phyloP scores from a whole-genome alignment of 2,113 vertebrate genomes.

The Trichechus manatus region DNA sequence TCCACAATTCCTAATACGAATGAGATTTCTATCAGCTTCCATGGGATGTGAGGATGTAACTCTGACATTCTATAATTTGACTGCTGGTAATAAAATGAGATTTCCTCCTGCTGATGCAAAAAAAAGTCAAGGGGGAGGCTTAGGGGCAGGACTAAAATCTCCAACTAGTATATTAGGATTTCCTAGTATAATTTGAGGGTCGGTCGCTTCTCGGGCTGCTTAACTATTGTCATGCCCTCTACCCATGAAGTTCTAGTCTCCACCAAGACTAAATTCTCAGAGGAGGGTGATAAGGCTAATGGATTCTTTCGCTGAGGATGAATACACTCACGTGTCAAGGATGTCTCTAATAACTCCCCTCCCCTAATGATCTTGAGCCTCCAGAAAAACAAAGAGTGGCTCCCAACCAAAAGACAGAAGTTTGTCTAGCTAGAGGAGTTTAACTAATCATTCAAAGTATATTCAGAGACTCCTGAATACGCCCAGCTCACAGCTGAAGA shows the following conservation, averaged over 20 bases:
- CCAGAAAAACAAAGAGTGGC: conserved; percentile 1
- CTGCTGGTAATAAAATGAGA: background rate
- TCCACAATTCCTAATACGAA: background rate
- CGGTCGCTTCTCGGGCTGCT: background rate
- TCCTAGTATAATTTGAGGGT: background rate
- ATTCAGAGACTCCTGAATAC: background rate
- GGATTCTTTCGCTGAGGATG: background rate
- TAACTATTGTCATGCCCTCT: too few relatives aligned
- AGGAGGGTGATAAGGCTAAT: background rate
- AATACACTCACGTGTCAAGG: background rate
- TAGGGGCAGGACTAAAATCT: background rate
- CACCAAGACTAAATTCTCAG: background rate
- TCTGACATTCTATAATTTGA: background rate
- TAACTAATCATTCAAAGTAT: conserved; percentile 9
- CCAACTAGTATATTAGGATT: background rate
- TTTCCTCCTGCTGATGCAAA: background rate
- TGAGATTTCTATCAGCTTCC: background rate
- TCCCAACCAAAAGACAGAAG: background rate
- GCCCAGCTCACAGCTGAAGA: background rate
- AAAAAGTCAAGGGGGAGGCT: background rate
- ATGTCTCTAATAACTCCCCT: background rate
- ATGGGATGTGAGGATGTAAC: background rate
- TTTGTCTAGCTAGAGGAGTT: background rate
- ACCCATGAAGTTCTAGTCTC: background rate
- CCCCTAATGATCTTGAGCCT: background rate